Base-by-base conservation (phyloP, 2,113 vertebrate species). In the Nanorana parkeri region DNA sequence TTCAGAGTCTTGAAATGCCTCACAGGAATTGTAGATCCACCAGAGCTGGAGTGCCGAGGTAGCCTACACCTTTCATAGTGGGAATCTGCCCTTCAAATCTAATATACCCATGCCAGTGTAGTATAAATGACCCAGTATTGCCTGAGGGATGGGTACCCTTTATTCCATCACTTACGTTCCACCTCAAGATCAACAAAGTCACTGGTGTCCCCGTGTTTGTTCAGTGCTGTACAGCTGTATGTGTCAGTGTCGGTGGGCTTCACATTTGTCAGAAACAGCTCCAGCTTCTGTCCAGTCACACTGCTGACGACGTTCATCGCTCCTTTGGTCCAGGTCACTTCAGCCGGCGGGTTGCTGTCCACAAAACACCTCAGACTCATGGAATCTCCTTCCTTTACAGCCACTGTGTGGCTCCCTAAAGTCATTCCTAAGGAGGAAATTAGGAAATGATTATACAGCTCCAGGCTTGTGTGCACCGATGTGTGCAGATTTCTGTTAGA, bases 161-260 rank as follows among this genome's bases (percentile, higher is more conserved):
- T 67, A 15, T 21, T 23, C 51, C 21, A 17, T 3, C 17, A 72
- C 52, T 73, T 58, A 73, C 71, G 0, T 21, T 58, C 47, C 51
- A 73, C n/a, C 15, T n/a, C 10, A 26, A 73, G 56, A 58, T 73
- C 54, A 58, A 73, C 54, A 73, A 73, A 73, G 71, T 58, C 54
- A 32, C 54, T 56, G 8, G 32, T 63, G 74, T 24, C 36, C 3
- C 74, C 74, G 11, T 47, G 74, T 15, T 2, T 41, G 36, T 77
- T 77, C 60, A 24, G 47, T 24, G 74, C 74, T 3, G 58, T 23
- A 32, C 56, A 63, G 32, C 60, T 77, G n/a, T 77, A 77, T 11
- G 36, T 64, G 63, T 63, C 54, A 10, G 36, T 41, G 17, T 77
- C 74, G 2, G n/a, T 47, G 16, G n/a, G 10, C 19, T 58, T 47